Conservation (phyloP, 30 jellyfish, hydroid and myxozoan genomes). For the Calvadosia cruxmelitensis region DNA sequence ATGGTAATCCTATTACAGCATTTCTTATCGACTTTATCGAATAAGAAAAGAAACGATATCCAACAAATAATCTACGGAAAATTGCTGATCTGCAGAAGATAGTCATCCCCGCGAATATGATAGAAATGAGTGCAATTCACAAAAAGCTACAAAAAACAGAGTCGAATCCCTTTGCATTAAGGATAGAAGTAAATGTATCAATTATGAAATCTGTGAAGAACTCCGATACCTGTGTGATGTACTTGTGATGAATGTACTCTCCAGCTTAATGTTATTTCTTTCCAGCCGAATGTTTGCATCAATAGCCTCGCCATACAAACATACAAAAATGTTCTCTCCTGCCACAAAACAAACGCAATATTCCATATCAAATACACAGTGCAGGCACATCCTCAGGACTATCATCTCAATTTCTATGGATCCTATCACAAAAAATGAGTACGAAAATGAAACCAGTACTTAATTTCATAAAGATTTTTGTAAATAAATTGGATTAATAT, state of each 20-base stretch:
- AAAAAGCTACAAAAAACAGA: neutral
- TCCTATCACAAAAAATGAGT: no score
- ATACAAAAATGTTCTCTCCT: conserved; percentile 81
- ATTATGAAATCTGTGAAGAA: neutral
- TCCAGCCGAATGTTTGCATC: conserved; percentile 91
- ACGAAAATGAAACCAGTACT: no score
- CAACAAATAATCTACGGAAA: no score
- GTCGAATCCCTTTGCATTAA: neutral
- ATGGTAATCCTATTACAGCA: no score
- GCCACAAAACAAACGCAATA: no score
- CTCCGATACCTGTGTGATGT: conserved; percentile 80
- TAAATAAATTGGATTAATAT: no score
- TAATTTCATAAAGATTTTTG: no score
- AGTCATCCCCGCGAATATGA: neutral
- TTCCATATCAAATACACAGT: no score
- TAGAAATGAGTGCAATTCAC: neutral
- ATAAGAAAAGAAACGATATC: no score
- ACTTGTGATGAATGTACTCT: conserved; percentile 78
- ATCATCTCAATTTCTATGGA: no score
- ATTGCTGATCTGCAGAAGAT: neutral
- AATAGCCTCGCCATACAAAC: conserved; percentile 59
- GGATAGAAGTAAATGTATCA: neutral
- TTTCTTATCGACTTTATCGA: no score
- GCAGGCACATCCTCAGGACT: no score
- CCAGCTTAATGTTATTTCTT: conserved; percentile 68